Evolutionary conservation across 1,140 invertebrate genomes (phyloP).

Genomic region (Drosophila nikananu): DNA sequence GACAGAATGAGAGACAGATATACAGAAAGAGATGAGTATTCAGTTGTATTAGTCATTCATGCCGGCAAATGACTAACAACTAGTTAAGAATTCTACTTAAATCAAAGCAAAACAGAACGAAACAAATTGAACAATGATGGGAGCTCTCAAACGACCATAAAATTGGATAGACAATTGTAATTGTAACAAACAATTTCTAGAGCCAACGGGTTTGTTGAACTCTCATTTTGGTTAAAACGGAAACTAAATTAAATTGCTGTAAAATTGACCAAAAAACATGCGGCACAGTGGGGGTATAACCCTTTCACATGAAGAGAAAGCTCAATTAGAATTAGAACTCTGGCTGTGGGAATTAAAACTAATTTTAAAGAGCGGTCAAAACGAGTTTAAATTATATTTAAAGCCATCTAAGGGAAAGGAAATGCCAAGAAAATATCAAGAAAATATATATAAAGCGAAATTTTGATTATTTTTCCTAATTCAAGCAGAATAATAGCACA

Average conservation of each 20-base stretch:
- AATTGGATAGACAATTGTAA: slow-evolving; percentile 39
- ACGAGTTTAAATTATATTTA: background rate
- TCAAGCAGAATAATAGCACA: too few species aligned
- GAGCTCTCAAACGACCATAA: slow-evolving; percentile 30
- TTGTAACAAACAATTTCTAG: slow-evolving; percentile 20
- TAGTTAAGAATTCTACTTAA: slow-evolving; percentile 15
- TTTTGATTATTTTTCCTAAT: too few species aligned
- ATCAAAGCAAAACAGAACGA: slow-evolving; percentile 9
- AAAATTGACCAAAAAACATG: slow-evolving; percentile 40
- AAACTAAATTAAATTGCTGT: slow-evolving; percentile 60
- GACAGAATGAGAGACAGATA: background rate
- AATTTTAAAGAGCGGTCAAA: background rate
- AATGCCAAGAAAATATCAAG: too few species aligned
- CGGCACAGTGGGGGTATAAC: slow-evolving; percentile 24
- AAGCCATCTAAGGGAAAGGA: too few species aligned
- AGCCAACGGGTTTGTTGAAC: slow-evolving; percentile 50
- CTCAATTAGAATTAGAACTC: slow-evolving; percentile 17
- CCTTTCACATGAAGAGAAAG: slow-evolving; percentile 43
- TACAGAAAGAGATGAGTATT: slow-evolving; percentile 5
- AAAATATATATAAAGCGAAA: too few species aligned
- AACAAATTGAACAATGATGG: slow-evolving; percentile 35
- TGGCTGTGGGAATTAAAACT: slow-evolving; percentile 8
- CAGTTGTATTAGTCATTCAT: slow-evolving; percentile 57
- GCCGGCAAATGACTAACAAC: slow-evolving; percentile 52
- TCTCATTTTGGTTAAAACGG: slow-evolving; percentile 27